Conservation (phyloP, 2,113 vertebrate species). For the Otus sunia region DNA sequence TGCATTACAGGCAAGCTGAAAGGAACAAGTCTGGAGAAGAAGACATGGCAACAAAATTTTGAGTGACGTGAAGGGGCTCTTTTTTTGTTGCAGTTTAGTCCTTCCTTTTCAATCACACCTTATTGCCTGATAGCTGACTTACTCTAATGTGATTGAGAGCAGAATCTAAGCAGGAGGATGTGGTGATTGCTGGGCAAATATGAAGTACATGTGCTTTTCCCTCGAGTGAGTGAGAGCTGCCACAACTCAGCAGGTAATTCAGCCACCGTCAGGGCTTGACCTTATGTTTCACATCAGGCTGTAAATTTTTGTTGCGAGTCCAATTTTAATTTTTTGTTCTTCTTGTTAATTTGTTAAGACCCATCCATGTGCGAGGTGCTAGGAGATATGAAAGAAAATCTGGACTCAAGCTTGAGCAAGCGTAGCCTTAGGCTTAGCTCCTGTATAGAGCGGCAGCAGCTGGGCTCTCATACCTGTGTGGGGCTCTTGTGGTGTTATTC, state of each 20-base stretch:
- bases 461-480: neutral
- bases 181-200: neutral
- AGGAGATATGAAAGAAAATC: neutral
- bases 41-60: neutral
- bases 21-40: neutral
- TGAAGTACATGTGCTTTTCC: neutral
- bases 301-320: neutral
- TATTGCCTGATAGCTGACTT: neutral
- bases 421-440: neutral
- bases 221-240: neutral
- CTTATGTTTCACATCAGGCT: neutral
- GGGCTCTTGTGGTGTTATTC: neutral
- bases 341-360: slow-evolving; percentile 9
- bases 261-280: neutral
- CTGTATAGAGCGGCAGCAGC: neutral
- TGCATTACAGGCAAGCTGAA: neutral
- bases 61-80: neutral
- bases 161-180: neutral
- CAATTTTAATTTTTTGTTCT: neutral
- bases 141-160: neutral
- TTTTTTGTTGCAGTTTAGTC: neutral
- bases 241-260: neutral
- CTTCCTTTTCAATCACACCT: neutral
- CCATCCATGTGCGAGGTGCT: neutral
- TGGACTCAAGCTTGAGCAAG: neutral